A percentile compares a stretch with the other conserved stretches of the same genome.
These are phyloP conservation scores for Centrocercus urophasianus DNA, from an alignment of 2,113 vertebrate genomes.

Conservation along the genomic window DNA sequence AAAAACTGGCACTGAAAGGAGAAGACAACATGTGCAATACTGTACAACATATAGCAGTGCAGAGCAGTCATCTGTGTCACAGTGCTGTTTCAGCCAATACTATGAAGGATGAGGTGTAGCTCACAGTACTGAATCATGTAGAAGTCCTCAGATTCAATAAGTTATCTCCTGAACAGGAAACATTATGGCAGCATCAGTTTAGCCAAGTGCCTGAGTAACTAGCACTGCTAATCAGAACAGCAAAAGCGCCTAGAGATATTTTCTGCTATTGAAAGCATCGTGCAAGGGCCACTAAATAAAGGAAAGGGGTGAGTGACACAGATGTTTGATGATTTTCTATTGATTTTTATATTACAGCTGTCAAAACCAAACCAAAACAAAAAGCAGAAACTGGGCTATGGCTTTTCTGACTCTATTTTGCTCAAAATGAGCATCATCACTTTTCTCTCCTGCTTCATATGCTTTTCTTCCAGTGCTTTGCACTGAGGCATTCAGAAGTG, in stretches of 20 bases:
- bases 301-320: background rate
- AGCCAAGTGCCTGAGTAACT: background rate
- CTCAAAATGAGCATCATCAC: background rate
- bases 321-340: background rate
- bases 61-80: background rate
- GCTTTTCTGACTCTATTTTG: background rate
- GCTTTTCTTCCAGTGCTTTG: background rate
- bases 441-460: background rate
- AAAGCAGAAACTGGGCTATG: background rate
- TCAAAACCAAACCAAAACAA: background rate
- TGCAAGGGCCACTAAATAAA: background rate
- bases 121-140: background rate
- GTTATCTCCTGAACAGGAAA: background rate
- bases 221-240: background rate
- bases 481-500: background rate
- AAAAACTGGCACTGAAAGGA: background rate
- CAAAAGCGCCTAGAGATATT: background rate
- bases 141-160: background rate
- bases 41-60: fast-evolving
- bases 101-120: background rate
- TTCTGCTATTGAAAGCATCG: background rate
- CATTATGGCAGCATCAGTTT: background rate
- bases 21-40: background rate
- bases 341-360: background rate
- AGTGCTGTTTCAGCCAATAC: background rate